Percentiles rank a stretch among this genome's conserved stretches.
These are phyloP conservation scores for Sminthurides aquaticus DNA, from an alignment of 2,888 invertebrate species.

Conservation along the genomic window DNA sequence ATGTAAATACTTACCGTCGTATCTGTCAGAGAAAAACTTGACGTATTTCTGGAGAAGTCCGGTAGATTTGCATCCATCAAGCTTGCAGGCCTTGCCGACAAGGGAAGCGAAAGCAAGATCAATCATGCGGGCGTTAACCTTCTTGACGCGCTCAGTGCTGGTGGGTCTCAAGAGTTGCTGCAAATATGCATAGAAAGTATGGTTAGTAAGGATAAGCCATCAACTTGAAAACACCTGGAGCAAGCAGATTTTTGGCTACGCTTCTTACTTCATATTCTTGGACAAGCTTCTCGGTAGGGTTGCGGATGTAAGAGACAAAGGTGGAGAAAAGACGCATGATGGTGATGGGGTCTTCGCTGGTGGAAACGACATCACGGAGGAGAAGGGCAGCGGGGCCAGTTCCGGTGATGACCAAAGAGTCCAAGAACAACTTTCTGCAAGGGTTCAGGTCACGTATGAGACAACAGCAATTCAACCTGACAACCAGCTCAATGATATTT, in stretches of 20 bases:
- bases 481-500: not conserved
- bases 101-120: slow-evolving; percentile 41
- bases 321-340: slow-evolving; percentile 33
- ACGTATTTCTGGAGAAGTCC: slow-evolving; percentile 41
- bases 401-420: slow-evolving; percentile 40
- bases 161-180: slow-evolving; percentile 8
- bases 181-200: too few relatives aligned
- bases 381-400: slow-evolving; percentile 41
- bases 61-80: slow-evolving; percentile 30
- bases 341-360: slow-evolving; percentile 30
- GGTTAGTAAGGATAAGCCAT: too few relatives aligned
- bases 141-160: slow-evolving; percentile 5
- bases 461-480: not conserved
- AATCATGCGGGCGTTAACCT: slow-evolving; percentile 33
- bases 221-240: not conserved
- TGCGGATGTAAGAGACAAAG: slow-evolving; percentile 36
- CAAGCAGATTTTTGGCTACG: too few relatives aligned
- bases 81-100: slow-evolving; percentile 36
- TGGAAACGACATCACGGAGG: slow-evolving; percentile 38
- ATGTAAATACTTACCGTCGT: slow-evolving; percentile 26
- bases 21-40: slow-evolving; percentile 33
- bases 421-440: slow-evolving; percentile 40
- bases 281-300: slow-evolving; percentile 43
- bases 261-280: slow-evolving; percentile 36
- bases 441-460: not conserved